These are phyloP conservation scores for Meteorus cinctellus DNA, from an alignment of 2,888 invertebrate species.

Conservation along the genomic window DNA sequence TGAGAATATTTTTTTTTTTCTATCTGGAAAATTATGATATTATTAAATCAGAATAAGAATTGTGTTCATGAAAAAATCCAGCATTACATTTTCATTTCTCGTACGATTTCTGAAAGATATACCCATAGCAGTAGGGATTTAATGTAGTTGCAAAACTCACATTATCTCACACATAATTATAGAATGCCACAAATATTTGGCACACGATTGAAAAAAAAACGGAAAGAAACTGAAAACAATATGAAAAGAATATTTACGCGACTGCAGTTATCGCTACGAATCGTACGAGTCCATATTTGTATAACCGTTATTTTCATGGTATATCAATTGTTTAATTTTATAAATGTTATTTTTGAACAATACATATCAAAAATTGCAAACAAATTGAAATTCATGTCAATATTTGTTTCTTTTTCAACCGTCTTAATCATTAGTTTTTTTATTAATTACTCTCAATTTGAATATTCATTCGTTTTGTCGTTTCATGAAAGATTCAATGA, in stretches of 20 bases:
- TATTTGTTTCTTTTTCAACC: neutral
- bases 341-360: neutral
- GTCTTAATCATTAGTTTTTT: neutral
- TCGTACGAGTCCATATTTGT: neutral
- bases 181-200: conserved; percentile 10
- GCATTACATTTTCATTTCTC: neutral
- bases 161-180: neutral
- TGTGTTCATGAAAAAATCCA: neutral
- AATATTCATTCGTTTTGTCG: conserved; percentile 20
- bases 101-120: neutral
- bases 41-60: neutral
- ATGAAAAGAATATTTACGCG: neutral
- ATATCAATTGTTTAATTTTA: neutral
- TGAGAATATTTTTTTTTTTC: conserved; percentile 36
- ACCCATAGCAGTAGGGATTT: neutral
- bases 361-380: neutral
- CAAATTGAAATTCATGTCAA: neutral
- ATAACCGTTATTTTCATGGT: neutral
- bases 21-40: conserved; percentile 15
- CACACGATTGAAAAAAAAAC: neutral
- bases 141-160: neutral
- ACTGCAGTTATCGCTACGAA: neutral
- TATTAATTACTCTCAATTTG: conserved; percentile 32
- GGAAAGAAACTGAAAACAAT: neutral
- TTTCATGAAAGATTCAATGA: neutral